Conservation (phyloP, 2,888 invertebrate genomes). For the Coelopa pilipes region DNA sequence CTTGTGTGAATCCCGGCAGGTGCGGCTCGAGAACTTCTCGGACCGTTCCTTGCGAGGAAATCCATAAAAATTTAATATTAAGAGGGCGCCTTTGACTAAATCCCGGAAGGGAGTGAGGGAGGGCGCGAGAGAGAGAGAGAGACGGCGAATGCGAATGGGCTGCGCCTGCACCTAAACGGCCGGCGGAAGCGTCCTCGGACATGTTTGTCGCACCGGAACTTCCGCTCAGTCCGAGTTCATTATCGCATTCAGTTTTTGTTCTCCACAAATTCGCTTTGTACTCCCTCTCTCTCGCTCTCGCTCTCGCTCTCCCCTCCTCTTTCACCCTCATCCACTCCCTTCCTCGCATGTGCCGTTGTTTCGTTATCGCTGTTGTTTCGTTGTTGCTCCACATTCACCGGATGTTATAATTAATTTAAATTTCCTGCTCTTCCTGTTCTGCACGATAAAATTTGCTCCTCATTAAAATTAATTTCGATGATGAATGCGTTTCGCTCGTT, state of each 20-base stretch:
- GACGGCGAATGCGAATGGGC: no score
- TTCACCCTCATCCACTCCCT: no score
- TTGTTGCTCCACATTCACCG: conserved; percentile 9
- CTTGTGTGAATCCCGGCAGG: conserved; percentile 46
- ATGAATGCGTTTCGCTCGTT: conserved; percentile 15
- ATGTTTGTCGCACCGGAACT: conserved; percentile 36
- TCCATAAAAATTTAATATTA: neutral
- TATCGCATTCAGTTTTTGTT: conserved; percentile 4
- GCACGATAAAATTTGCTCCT: conserved; percentile 44
- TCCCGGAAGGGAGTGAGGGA: no score
- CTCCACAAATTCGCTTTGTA: neutral
- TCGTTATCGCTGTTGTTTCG: no score
- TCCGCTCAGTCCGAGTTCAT: neutral
- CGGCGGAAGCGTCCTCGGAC: conserved; percentile 43
- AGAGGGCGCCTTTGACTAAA: no score
- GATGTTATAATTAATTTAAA: conserved; percentile 44
- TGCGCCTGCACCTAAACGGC: no score
- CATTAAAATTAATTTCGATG: conserved; percentile 39
- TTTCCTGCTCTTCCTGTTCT: conserved; percentile 43
- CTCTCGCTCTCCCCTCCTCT: no score
- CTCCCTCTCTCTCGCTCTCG: neutral
- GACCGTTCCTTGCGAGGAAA: no score
- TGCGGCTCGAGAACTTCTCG: conserved; percentile 35
- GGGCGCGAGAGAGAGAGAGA: no score
- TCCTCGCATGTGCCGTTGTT: no score